These are phyloP conservation scores for Stenichneumon culpator DNA, from an alignment of 2,888 invertebrate species.

Conservation along the genomic window DNA sequence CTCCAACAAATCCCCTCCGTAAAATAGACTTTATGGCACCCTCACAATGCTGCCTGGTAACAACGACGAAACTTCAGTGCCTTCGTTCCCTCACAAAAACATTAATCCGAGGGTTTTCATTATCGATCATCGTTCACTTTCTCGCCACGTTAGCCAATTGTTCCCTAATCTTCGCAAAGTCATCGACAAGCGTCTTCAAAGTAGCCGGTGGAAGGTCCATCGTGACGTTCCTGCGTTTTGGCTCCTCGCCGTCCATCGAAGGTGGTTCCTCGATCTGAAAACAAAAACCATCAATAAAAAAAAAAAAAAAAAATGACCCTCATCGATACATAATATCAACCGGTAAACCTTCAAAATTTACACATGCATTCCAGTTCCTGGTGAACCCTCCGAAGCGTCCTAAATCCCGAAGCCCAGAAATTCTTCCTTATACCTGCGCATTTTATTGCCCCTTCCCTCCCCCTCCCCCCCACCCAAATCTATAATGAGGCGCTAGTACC, in stretches of 20 bases:
- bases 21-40: not conserved
- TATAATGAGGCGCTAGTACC: not conserved
- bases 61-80: not conserved
- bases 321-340: not conserved
- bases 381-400: not conserved
- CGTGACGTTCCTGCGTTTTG: constrained; percentile 62
- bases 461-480: too few species aligned
- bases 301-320: not conserved
- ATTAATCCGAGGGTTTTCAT: not conserved
- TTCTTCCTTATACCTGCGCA: not conserved
- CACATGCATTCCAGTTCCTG: not conserved
- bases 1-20: not conserved
- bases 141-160: constrained; percentile 71
- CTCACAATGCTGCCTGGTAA: not conserved
- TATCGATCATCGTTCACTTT: constrained; percentile 53
- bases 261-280: constrained; percentile 71
- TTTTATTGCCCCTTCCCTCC: not conserved
- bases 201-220: constrained; percentile 72
- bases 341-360: not conserved
- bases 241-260: constrained; percentile 55
- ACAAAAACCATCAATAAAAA: not conserved
- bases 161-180: constrained; percentile 71
- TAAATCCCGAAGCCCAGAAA: not conserved
- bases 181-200: constrained; percentile 70
- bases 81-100: not conserved